Evolutionary conservation across 1,140 invertebrate genomes (phyloP), one percentile per base, ranked within the genome.

Genomic region (Xylocopa sonorina): DNA sequence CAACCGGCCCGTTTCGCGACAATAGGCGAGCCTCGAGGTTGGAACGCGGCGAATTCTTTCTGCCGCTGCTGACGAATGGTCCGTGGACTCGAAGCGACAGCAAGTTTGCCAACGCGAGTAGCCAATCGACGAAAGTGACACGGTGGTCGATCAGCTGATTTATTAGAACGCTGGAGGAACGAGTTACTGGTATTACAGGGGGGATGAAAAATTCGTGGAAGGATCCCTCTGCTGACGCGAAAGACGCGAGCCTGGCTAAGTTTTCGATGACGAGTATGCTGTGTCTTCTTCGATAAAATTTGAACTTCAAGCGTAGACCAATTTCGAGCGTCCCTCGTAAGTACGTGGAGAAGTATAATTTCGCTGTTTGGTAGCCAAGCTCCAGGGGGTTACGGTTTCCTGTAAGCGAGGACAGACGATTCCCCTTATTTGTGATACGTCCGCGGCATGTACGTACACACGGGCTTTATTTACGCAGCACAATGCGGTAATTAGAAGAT

Each of bases 401-500:
- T 24, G 48, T 43, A 66, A 58, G 46, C 74, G 50, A 55, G 29
- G 43, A 21, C 55, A 12, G 34, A 68, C 69, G 71, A 80, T 83
- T 69, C 66, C 29, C 58, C 14, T 69, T 80, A 60, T 81, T 85
- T 81, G 77, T 67, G 69, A 77, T 76, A 69, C 32, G 43, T 55
- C 53, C 55, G 38, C 7, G 16, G 41, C 38, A 55, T 53, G 29
- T 46, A 21, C 32, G 32, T 46, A 55, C 58, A n/a, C 51, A 21
- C 32, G 32, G 55, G 29, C 48, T 76, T 74, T 81, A 85, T 71
- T 85, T 78, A 73, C 67, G 58, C 63, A 53, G 63, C 53, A 80
- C 80, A 85, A 79, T 82, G 71, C 53, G 55, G 80, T 86, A 86
- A 86, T 86, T 86, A 82, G 53, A 79, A 82, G 80, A 71, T 68